Conservation (phyloP, 2,113 vertebrate genomes). For the Isurus oxyrinchus region DNA sequence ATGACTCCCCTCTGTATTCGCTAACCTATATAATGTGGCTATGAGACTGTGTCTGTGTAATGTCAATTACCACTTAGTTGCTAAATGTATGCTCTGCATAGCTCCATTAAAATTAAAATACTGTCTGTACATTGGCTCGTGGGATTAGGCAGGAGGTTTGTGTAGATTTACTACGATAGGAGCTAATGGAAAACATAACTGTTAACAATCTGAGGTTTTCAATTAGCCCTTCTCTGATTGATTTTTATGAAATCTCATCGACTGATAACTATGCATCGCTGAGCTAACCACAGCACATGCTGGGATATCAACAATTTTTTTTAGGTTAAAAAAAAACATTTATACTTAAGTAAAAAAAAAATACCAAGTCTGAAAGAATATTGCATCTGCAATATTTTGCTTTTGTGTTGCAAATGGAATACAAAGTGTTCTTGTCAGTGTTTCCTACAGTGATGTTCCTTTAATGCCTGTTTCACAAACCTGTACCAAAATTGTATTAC, state of each 20-base stretch:
- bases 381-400: background rate
- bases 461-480: background rate
- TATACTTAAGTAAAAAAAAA: background rate
- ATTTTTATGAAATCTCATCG: slow-evolving; percentile 32
- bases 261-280: slow-evolving; percentile 15
- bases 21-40: slow-evolving; percentile 64
- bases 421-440: background rate
- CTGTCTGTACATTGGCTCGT: slow-evolving; percentile 33
- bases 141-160: slow-evolving; percentile 15
- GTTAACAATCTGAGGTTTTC: slow-evolving; percentile 34
- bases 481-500: background rate
- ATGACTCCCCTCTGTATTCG: slow-evolving; percentile 74
- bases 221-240: slow-evolving; percentile 28
- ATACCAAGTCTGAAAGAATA: background rate
- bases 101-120: slow-evolving; percentile 57
- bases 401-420: background rate
- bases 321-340: background rate
- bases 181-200: slow-evolving; percentile 36
- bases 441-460: background rate
- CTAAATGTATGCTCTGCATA: slow-evolving; percentile 55
- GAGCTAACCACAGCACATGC: slow-evolving; percentile 2
- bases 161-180: slow-evolving; percentile 17
- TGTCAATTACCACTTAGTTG: slow-evolving; percentile 66
- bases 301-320: slow-evolving; percentile 25
- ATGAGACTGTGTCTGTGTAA: slow-evolving; percentile 43